These are phyloP conservation scores for Xenopus borealis DNA, from an alignment of 2,113 vertebrate genomes.

Conservation along the genomic window DNA sequence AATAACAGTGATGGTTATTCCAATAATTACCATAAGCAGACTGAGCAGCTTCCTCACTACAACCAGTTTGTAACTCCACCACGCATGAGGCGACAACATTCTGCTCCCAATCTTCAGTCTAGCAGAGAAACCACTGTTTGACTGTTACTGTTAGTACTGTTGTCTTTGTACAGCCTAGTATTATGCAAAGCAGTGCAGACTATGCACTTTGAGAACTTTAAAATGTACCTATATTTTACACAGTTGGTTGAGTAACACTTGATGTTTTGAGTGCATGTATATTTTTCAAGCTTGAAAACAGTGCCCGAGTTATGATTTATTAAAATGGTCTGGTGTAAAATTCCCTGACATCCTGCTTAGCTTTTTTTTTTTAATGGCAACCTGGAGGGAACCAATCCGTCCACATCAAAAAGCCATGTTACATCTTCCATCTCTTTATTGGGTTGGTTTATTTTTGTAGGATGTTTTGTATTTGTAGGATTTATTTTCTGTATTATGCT, in stretches of 20 bases:
- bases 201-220: too few relatives aligned
- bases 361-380: not conserved
- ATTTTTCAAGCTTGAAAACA: too few relatives aligned
- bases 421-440: slow-evolving; percentile 7
- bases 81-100: slow-evolving; percentile 90
- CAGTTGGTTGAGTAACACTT: slow-evolving; percentile 11
- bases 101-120: slow-evolving; percentile 91
- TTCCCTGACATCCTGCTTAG: not conserved
- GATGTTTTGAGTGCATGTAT: slow-evolving; percentile 25
- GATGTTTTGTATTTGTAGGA: too few relatives aligned
- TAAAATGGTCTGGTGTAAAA: too few relatives aligned
- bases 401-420: slow-evolving; percentile 35
- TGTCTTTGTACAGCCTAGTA: too few relatives aligned
- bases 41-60: slow-evolving; percentile 59
- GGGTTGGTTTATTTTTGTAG: too few relatives aligned
- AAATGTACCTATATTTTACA: not conserved
- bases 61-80: slow-evolving; percentile 77
- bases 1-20: slow-evolving; percentile 44
- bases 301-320: too few relatives aligned
- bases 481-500: too few relatives aligned
- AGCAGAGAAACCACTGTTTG: slow-evolving; percentile 89
- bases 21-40: slow-evolving; percentile 53
- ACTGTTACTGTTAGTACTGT: slow-evolving; percentile 42
- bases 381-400: slow-evolving; percentile 19
- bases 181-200: too few relatives aligned